Evolutionary conservation across 1,140 invertebrate species (phyloP).

Genomic region (Rhyacophila brunnea): DNA sequence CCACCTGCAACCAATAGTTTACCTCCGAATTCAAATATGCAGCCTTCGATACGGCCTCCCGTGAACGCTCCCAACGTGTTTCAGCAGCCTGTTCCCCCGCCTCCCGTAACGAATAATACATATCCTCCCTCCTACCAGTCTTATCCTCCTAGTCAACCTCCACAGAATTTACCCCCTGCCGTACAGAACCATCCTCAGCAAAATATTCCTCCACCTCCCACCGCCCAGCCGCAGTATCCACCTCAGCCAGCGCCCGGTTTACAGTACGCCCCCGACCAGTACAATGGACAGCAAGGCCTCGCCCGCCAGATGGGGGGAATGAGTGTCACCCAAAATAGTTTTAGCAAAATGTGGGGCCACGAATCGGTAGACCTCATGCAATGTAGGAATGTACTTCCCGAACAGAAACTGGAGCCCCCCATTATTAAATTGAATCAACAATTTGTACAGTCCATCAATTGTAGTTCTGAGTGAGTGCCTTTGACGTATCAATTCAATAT

Average conservation of each 20-base stretch:
- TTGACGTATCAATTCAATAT: conserved; percentile 12
- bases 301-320: conserved; percentile 60
- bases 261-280: conserved; percentile 45
- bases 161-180: conserved; percentile 2
- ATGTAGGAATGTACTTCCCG: conserved; percentile 77
- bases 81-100: not conserved
- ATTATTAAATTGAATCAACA: conserved; percentile 79
- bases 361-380: conserved; percentile 83
- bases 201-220: not conserved
- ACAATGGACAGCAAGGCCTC: conserved; percentile 44
- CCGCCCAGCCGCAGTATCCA: not conserved
- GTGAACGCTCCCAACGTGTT: not conserved
- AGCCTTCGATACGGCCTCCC: not conserved
- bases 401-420: conserved; percentile 76
- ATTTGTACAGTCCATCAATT: conserved; percentile 81
- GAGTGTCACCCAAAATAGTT: conserved; percentile 68
- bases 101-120: not conserved
- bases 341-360: conserved; percentile 76
- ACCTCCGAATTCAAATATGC: too few species aligned
- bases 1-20: not conserved
- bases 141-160: conserved; percentile 7
- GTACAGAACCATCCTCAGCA: not conserved
- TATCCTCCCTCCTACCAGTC: not conserved
- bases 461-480: conserved; percentile 78
- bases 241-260: conserved; percentile 36